phyloP scores from a whole-genome alignment of 2,113 vertebrate genomes.

The Panurus biarmicus region DNA sequence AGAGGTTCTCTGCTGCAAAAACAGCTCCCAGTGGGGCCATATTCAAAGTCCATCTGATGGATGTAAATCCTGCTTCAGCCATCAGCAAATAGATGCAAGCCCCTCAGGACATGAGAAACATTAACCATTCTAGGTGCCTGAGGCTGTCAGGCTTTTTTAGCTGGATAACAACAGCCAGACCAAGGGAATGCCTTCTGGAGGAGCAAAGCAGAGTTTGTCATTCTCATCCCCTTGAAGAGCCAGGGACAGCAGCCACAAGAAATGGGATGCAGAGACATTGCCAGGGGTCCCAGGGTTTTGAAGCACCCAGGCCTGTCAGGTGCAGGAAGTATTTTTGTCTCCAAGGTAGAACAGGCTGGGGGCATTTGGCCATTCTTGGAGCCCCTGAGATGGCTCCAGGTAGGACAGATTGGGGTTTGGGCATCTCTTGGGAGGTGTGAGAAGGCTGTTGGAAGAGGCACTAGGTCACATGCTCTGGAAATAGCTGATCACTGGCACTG shows the following conservation, averaged over 20 bases:
- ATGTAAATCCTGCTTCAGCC: neutral
- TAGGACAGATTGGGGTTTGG: neutral
- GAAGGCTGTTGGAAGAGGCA: neutral
- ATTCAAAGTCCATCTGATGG: neutral
- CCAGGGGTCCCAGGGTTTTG: neutral
- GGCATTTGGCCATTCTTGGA: neutral
- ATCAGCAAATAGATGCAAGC: neutral
- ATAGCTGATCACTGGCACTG: neutral
- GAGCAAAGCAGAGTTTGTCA: neutral
- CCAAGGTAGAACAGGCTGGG: too few relatives aligned
- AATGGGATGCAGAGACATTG: neutral
- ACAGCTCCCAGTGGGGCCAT: neutral
- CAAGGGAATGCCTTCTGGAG: neutral
- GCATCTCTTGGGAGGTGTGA: neutral
- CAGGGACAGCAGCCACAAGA: neutral
- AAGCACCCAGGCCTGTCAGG: neutral
- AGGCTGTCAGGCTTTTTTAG: neutral
- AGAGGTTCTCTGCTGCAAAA: neutral
- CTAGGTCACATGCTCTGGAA: fast-evolving
- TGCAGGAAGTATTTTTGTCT: neutral
- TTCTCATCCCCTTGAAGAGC: neutral
- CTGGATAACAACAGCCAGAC: neutral
- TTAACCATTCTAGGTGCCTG: neutral
- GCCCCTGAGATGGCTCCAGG: neutral
- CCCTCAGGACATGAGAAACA: neutral